Base-by-base conservation (phyloP, 2,113 vertebrate genomes). In the Meles meles region DNA sequence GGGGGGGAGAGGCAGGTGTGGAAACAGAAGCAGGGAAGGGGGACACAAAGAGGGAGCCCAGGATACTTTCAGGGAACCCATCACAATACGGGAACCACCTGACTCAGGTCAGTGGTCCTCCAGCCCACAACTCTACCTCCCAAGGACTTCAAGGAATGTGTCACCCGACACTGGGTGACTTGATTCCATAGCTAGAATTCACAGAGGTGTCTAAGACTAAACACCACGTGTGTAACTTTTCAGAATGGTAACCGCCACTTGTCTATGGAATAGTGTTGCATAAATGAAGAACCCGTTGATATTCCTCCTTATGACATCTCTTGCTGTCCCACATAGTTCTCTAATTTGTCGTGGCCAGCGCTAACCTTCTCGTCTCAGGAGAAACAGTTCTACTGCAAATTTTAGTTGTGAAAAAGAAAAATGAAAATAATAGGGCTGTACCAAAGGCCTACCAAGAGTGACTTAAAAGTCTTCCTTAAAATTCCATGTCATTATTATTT, bases 1-100 rank as follows among this genome's bases (percentile, higher is more conserved):
- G 47, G 63, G 72, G 37, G 81, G 90, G 81, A 94, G 65, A 91
- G 39, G 59, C 63, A 92, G 84, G 84, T 25, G 37, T 81, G 76
- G 42, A 90, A 81, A 94, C 3, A 4, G 69, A 83, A 94, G 69
- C 93, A 25, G 63, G 89, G 92, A 96, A 90, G 61, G 67, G 47
- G 90, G 61, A 83, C 71, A 94, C n/a, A 89, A 67, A 95, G 69
- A 95, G 92, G 79, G 87, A 29, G 52, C 25, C 81, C 65, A 71
- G 39, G 39, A 76, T 42, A 34, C 80, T 27, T 57, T 63, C 47
- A 37, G 34, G 82, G 52, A 77, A 49, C 74, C 67, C 37, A 77
- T 71, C 44, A 37, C 52, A 63, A 57, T 42, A 57, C 0, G 14
- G n/a, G 31, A 86, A 17, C 67, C 67, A 27, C 52, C 49, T 49